Evolutionary conservation across 2,888 invertebrate genomes (phyloP), one percentile per base, ranked within the genome.

Genomic region (Cephus sareptanus): DNA sequence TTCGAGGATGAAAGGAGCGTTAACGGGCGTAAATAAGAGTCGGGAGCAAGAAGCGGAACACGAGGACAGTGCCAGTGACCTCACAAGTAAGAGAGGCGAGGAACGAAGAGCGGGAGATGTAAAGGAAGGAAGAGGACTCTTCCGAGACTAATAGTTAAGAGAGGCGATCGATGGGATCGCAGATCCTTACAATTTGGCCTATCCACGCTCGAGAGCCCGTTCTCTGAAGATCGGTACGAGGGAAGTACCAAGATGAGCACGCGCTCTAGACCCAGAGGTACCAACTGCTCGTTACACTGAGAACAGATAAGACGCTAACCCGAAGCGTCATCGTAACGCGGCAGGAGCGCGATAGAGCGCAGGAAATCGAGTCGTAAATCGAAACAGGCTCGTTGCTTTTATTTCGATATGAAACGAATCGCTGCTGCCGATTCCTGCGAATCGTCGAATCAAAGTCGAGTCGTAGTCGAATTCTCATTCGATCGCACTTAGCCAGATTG

Each of bases 1-100:
- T 33, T 13, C 71, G 71, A 34, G 71, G 71, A 71, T 71, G 71
- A 71, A 34, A 31, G 71, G 71, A 31, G 71, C 71, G 71, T 71
- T 34, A 71, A 34, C 71, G 71, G 71, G 13, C 33, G 71, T 31
- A 71, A 71, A 31, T 13, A 30, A 71, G 71, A 31, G 15, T n/a
- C 84, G 88, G 56, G 23, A 83, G 86, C 86, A 87, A 86, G 86
- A 84, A 89, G 86, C 87, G 88, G 87, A 89, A 88, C 88, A 87
- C 78, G 31, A 78, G 76, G 85, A 83, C 87, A 82, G 83, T 87
- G 89, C 83, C 89, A 88, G 83, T 89, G 88, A 90, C 89, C 89
- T 87, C 84, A 75, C 84, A 75, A 75, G 76, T 33, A 12, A 56
- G 34, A 23, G 40, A 37, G 71, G 37, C 33, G 76, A 74, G 76